Evolutionary conservation across 2,888 invertebrate genomes (phyloP), one percentile per base, ranked within the genome.

Genomic region (Drosophila affinis): DNA sequence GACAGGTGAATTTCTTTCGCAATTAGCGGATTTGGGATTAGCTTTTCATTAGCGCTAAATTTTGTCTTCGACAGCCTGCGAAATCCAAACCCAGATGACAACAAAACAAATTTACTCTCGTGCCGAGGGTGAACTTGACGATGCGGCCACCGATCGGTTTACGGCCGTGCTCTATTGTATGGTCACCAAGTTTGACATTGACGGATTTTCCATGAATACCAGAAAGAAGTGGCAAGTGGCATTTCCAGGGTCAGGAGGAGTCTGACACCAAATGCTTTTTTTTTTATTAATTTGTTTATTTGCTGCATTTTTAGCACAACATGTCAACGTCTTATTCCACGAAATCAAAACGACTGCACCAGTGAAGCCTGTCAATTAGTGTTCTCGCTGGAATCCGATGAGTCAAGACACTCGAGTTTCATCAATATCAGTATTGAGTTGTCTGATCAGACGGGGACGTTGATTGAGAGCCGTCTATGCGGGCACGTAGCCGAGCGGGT

Each of bases 131-230:
- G 65, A 93, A 89, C 79, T 90, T 89, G 76, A 75, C 39, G 61
- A 91, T 90, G 52, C 62, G 1, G 90, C 91, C 55, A 92, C 92
- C 64, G 93, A 94, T 17, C 94, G 95, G 44, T 95, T 96, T 89
- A 95, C 95, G n/a, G 95, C 95, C 2, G 92, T 95, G 4, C 90
- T 97, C 9, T 95, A 94, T 83, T 96, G 94, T 0, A 90, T 94
- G 57, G 92, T 97, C 10, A 95, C 95, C 2, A 94, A 95, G 54
- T 93, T 96, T n/a, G 95, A 96, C 90, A 92, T 96, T 57, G 96
- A 96, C 75, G 94, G 95, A 0, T 90, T 93, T 3, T 74, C 77
- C 10, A 78, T 80, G 18, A 77, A 92, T 32, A 78, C 92, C 21
- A 84, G 90, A 46, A 92, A 89, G 12, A 93, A 92, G 91, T 94